phyloP scores from a whole-genome alignment of 2,113 vertebrate species.

The Amblyornis subalaris region DNA sequence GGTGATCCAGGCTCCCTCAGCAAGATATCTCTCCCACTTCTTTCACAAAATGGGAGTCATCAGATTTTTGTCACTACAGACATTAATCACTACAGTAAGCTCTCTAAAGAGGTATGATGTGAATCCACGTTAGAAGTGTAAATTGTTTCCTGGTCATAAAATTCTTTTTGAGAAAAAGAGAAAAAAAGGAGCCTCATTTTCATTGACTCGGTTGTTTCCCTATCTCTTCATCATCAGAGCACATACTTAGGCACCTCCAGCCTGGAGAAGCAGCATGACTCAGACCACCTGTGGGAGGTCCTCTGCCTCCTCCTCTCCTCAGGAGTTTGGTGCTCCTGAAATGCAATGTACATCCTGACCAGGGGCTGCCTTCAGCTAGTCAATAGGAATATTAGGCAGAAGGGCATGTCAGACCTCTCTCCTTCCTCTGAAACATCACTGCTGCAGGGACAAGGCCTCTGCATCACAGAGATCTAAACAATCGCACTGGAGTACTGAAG shows the following conservation, averaged over 20 bases:
- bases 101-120: accelerated
- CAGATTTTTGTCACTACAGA: background rate
- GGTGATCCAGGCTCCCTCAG: background rate
- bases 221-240: background rate
- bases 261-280: background rate
- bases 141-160: background rate
- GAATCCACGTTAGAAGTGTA: background rate
- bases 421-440: background rate
- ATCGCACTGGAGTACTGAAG: background rate
- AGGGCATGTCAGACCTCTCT: background rate
- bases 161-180: background rate
- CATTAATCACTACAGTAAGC: background rate
- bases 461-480: background rate
- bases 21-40: background rate
- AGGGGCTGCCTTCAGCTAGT: background rate
- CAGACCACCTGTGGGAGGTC: background rate
- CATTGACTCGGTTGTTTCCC: background rate
- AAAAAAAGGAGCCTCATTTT: background rate
- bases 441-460: background rate
- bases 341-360: background rate
- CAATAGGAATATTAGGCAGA: background rate
- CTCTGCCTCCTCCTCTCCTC: background rate
- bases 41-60: background rate
- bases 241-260: background rate
- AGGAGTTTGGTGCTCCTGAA: background rate